Evolutionary conservation across 2,888 invertebrate species (phyloP).

Genomic region (Cynaeus angustus): DNA sequence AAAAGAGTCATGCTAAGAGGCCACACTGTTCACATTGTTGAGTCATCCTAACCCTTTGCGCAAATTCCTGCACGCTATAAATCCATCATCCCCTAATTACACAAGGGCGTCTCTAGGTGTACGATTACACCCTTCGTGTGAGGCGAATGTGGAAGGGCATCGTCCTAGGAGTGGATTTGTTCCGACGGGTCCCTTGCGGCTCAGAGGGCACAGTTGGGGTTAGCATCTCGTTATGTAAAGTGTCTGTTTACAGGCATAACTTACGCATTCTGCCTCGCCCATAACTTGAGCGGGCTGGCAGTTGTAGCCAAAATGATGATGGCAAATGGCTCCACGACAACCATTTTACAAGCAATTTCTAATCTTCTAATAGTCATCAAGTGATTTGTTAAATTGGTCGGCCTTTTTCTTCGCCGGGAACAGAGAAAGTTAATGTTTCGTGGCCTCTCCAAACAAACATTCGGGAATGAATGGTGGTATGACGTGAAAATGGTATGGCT

Average conservation of each 20-base stretch:
- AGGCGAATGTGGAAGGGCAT: constrained; percentile 6
- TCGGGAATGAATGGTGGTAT: constrained; percentile 27
- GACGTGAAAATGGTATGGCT: constrained; percentile 22
- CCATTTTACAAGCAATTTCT: constrained; percentile 67
- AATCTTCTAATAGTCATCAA: constrained; percentile 68
- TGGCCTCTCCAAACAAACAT: constrained; percentile 33
- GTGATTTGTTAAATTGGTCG: constrained; percentile 67
- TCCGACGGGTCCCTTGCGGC: constrained; percentile 55
- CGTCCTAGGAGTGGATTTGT: constrained; percentile 53
- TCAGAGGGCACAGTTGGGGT: constrained; percentile 66
- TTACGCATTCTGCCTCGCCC: constrained; percentile 68
- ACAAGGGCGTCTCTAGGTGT: background rate
- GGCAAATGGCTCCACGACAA: constrained; percentile 67
- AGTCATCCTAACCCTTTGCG: too few relatives aligned
- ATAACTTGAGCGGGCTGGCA: constrained; percentile 66
- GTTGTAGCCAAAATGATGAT: constrained; percentile 67
- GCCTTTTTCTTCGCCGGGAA: constrained; percentile 49
- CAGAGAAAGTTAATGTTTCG: constrained; percentile 50
- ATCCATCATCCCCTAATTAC: too few relatives aligned
- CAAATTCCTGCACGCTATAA: too few relatives aligned
- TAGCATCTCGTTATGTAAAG: constrained; percentile 72
- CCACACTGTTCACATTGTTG: too few relatives aligned
- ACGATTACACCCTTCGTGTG: constrained; percentile 14
- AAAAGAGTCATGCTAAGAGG: too few relatives aligned
- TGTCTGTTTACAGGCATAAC: constrained; percentile 71